Conservation (phyloP, 2,797 vertebrate genomes). For the Pseudochirops corinnae region DNA sequence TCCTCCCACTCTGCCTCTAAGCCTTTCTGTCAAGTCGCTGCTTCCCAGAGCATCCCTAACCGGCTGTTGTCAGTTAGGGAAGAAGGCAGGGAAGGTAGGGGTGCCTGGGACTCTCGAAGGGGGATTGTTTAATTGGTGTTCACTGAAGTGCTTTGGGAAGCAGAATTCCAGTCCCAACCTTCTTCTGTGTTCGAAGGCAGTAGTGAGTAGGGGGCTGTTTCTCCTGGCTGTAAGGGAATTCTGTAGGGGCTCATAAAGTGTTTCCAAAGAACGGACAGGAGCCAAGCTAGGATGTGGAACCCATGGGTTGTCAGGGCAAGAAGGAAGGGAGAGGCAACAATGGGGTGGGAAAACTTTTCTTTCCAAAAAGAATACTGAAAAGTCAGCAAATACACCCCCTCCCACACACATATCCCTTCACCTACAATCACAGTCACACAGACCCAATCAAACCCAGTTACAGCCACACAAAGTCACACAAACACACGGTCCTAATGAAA, state of each 20-base stretch:
- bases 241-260: background rate
- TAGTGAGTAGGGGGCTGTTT: background rate
- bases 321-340: background rate
- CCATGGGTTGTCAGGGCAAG: background rate
- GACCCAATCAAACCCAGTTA: background rate
- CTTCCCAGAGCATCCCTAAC: background rate
- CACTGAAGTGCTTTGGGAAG: background rate
- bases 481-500: slow-evolving; percentile 66
- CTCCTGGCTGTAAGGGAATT: background rate
- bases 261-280: slow-evolving; percentile 21
- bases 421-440: slow-evolving; percentile 29
- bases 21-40: background rate
- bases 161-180: background rate
- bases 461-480: background rate
- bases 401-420: background rate
- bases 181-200: background rate
- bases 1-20: background rate
- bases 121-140: background rate
- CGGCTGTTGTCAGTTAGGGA: background rate
- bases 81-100: background rate
- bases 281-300: background rate
- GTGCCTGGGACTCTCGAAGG: background rate
- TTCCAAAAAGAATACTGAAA: slow-evolving; percentile 18
- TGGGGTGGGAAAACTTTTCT: background rate
- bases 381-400: slow-evolving; percentile 17